phyloP scores from a whole-genome alignment of 2,113 vertebrate genomes.

The Myocastor coypus region DNA sequence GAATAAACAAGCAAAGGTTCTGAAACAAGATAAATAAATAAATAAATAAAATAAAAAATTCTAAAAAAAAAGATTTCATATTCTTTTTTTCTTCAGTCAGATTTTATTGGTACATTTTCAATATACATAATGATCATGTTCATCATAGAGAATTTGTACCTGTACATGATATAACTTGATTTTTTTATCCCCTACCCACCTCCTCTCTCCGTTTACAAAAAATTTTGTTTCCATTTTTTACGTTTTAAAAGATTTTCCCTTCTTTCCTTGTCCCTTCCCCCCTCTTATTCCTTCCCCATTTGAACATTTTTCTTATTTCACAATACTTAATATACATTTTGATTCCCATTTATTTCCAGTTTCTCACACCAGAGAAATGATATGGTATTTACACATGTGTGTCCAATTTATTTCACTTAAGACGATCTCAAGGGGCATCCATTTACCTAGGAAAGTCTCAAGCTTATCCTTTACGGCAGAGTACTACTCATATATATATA shows the following conservation, averaged over 20 bases:
- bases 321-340: neutral
- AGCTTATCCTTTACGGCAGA: neutral
- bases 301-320: neutral
- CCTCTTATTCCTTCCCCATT: neutral
- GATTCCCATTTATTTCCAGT: neutral
- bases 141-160: neutral
- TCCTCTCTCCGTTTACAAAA: neutral
- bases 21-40: too few relatives aligned
- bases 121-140: neutral
- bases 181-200: neutral
- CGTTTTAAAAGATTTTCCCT: neutral
- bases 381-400: neutral
- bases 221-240: neutral
- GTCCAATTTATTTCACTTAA: neutral
- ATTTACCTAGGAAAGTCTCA: neutral
- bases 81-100: neutral
- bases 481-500: neutral
- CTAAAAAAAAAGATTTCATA: constrained; percentile 41
- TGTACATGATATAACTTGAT: neutral
- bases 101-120: neutral
- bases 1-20: too few relatives aligned
- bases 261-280: neutral
- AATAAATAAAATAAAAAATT: too few relatives aligned
- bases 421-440: neutral
- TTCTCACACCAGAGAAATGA: neutral